Conservation (phyloP, 2,113 vertebrate genomes). For the Otolemur garnettii region DNA sequence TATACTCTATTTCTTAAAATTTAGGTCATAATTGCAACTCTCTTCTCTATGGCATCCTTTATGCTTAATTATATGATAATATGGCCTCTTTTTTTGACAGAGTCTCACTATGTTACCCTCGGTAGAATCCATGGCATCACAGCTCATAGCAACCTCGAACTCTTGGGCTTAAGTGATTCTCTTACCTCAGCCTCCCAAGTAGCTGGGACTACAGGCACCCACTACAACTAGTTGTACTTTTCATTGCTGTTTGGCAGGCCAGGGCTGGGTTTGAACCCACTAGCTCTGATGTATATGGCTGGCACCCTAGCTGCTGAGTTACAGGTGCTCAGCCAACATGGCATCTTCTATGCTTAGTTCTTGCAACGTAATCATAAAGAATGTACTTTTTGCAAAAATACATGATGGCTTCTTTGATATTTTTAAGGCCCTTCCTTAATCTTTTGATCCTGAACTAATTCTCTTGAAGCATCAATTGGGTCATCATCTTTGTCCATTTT, state of each 20-base stretch:
- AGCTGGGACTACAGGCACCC: too few species aligned
- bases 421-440: neutral
- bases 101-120: too few species aligned
- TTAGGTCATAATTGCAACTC: neutral
- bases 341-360: neutral
- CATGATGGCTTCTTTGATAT: neutral
- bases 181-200: too few species aligned
- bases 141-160: too few species aligned
- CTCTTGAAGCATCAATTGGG: neutral
- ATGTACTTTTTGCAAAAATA: neutral
- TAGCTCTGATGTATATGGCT: too few species aligned
- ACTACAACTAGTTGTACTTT: too few species aligned
- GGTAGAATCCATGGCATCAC: too few species aligned
- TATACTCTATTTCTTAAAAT: neutral
- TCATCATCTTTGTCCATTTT: neutral
- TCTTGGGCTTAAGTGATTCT: too few species aligned
- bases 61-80: neutral
- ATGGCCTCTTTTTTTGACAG: neutral
- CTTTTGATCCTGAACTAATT: conserved; percentile 13
- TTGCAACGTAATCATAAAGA: neutral
- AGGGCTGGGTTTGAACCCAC: too few species aligned
- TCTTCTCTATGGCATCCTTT: neutral
- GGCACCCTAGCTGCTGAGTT: too few species aligned
- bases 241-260: too few species aligned
- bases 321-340: neutral